Conservation (phyloP, 2,888 invertebrate species). For the Tetramorium bicarinatum region DNA sequence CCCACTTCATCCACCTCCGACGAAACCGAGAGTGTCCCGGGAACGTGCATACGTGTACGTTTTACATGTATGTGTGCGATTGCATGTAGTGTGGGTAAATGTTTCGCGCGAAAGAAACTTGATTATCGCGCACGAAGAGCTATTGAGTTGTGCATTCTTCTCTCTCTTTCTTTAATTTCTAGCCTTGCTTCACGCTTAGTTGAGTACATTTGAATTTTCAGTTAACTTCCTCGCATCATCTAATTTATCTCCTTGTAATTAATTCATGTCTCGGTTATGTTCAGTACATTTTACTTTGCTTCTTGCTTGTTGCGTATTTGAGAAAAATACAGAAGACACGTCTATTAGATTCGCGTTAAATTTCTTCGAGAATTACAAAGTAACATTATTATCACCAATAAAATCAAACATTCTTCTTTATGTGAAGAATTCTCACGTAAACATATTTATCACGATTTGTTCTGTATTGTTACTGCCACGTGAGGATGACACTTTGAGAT, state of each 20-base stretch:
- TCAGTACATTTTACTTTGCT: neutral
- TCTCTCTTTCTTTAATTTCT: constrained; percentile 1
- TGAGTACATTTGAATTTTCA: constrained; percentile 5
- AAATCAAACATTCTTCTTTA: neutral
- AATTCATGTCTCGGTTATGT: neutral
- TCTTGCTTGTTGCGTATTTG: neutral
- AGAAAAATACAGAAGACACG: neutral
- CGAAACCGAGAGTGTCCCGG: constrained; percentile 82
- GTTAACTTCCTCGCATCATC: neutral
- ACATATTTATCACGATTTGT: too few relatives aligned
- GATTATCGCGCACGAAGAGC: constrained; percentile 42
- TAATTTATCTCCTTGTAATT: neutral
- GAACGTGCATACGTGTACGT: constrained; percentile 57
- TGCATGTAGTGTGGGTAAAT: neutral
- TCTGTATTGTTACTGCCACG: neutral
- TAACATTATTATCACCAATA: neutral
- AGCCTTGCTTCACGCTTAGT: neutral
- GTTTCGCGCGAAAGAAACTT: constrained; percentile 47
- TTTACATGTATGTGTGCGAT: neutral
- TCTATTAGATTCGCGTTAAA: neutral
- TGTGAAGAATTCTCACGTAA: neutral
- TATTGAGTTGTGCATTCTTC: neutral
- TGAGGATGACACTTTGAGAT: neutral
- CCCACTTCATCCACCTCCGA: constrained; percentile 80
- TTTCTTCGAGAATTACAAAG: neutral